Evolutionary conservation across 1,140 invertebrate genomes (phyloP).

Genomic region (Asobara japonica): DNA sequence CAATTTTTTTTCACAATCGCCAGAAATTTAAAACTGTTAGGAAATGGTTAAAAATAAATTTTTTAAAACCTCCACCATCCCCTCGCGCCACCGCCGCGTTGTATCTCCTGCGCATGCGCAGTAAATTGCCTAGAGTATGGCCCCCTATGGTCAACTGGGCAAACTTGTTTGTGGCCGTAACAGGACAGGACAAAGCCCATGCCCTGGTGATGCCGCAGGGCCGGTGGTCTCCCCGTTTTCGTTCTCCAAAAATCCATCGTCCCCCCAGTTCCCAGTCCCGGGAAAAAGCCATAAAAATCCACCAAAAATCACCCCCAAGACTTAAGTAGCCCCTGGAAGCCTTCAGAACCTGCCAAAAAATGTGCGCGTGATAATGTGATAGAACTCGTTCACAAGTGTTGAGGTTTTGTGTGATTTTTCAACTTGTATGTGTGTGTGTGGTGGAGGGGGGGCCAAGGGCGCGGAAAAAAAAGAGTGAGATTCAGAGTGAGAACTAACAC

Average conservation of each 20-base stretch:
- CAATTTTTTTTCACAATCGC: too few relatives aligned
- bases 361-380: not conserved
- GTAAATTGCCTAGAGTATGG: not conserved
- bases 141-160: too few relatives aligned
- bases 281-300: not conserved
- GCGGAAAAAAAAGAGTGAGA: not conserved
- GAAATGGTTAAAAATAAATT: too few relatives aligned
- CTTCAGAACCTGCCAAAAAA: not conserved
- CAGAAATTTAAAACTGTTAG: too few relatives aligned
- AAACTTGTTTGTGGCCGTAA: not conserved
- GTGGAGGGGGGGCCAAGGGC: not conserved
- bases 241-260: not conserved
- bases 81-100: too few relatives aligned
- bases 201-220: slow-evolving; percentile 30
- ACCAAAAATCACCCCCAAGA: too few relatives aligned
- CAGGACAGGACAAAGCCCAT: slow-evolving; percentile 32
- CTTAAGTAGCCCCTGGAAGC: too few relatives aligned
- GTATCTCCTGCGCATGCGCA: not conserved
- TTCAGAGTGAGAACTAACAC: not conserved
- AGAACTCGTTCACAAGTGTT: not conserved
- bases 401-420: not conserved
- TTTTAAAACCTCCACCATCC: not conserved
- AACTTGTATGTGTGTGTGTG: too few relatives aligned
- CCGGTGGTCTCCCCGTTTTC: slow-evolving; percentile 10
- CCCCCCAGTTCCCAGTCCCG: not conserved